Evolutionary conservation across 2,888 invertebrate species (phyloP), one percentile per base, ranked within the genome.

Genomic region (Chymomyza procnemis): DNA sequence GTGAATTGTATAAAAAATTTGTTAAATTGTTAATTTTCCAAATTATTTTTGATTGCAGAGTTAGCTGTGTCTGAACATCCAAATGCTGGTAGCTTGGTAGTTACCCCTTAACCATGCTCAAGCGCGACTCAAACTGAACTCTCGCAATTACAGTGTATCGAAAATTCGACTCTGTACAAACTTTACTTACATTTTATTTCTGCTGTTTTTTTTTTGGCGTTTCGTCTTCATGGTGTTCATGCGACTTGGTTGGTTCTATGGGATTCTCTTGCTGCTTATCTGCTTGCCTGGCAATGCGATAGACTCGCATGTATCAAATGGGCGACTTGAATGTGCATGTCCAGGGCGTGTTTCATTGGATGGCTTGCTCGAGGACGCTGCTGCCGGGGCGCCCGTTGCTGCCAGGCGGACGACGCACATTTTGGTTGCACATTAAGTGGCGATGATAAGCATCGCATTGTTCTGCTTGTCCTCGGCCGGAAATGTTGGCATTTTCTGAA

Each of bases 391-490:
- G 12, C 12, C 12, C 34, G 34, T 41, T 1, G 34, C 12, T 41
- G 12, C 12, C 34, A 12, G 34, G 34, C 34, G 9, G 34, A 12
- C 34, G 34, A 12, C 34, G 9, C 12, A 12, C 34, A 41, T 41
- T 41, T 41, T 41, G 18, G 58, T 46, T 26, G 48, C 65, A 67
- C 74, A 80, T 80, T 82, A 80, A 82, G 80, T 74, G 76, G 69
- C 75, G 82, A 19, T 21, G 19, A 82, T 83, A 83, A 82, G 70
- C 77, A 83, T 82, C 80, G 69, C 22, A 70, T 74, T 84, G 79
- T 75, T 81, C 82, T 82, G 73, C 22, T 18, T 22, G 18, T 22
- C 16, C n/a, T 61, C 30, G 34, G 34, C 34, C 34, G 34, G 34
- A 41, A 12, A 41, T 41, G 34, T 41, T 41, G 34, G 34, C 34